A percentile compares a stretch with the other conserved stretches of the same genome.
Conservation (phyloP, 2,888 invertebrate genomes). For the Catotricha subobsoleta region DNA sequence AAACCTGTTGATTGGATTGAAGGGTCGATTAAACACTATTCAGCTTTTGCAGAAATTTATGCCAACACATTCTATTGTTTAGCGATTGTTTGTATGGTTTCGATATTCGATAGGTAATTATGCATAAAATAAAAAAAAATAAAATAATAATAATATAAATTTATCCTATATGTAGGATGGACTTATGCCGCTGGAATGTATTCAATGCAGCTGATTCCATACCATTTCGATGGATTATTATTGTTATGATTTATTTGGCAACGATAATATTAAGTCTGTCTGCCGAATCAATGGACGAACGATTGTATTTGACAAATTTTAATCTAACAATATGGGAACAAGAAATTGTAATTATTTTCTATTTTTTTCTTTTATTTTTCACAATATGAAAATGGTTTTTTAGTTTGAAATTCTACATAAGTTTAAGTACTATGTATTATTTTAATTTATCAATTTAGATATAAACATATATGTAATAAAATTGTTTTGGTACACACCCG, state of each 20-base stretch:
- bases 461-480: too few relatives aligned
- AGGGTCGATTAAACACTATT: constrained; percentile 23
- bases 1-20: constrained; percentile 28
- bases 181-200: constrained; percentile 27
- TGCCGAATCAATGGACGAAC: constrained; percentile 28
- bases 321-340: constrained; percentile 25
- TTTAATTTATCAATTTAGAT: too few relatives aligned
- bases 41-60: constrained; percentile 28
- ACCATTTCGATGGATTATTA: constrained; percentile 29
- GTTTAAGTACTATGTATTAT: too few relatives aligned
- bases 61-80: constrained; percentile 33
- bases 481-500: too few relatives aligned
- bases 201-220: constrained; percentile 26
- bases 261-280: constrained; percentile 30
- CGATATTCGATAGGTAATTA: constrained; percentile 37
- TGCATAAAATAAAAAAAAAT: background rate
- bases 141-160: background rate
- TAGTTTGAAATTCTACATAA: too few relatives aligned
- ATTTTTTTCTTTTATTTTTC: background rate
- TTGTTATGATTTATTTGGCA: constrained; percentile 30
- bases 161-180: constrained; percentile 20
- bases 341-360: constrained; percentile 22
- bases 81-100: constrained; percentile 35
- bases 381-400: too few relatives aligned
- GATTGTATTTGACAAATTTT: constrained; percentile 19